Conservation (phyloP, 1,140 invertebrate species). For the Drosophila sturtevanti region DNA sequence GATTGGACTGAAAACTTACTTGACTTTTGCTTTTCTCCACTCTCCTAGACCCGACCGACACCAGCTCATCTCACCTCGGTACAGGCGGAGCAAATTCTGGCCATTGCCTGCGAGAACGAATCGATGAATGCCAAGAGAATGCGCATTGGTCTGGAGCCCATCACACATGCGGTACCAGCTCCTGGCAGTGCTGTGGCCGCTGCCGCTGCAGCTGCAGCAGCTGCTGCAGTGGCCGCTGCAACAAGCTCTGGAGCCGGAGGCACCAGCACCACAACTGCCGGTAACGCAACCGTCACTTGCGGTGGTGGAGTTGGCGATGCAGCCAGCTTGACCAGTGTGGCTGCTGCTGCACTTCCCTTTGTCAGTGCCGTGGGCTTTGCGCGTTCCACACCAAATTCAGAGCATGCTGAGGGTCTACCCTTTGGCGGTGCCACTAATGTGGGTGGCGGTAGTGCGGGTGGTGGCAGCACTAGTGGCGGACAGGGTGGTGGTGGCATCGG, state of each 20-base stretch:
- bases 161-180: slow-evolving; percentile 92
- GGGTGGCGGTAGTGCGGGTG: slow-evolving; percentile 55
- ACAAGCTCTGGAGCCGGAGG: slow-evolving; percentile 49
- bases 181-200: slow-evolving; percentile 85
- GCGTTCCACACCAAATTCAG: slow-evolving; percentile 78
- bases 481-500: slow-evolving; percentile 42
- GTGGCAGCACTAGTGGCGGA: slow-evolving; percentile 49
- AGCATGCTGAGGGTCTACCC: slow-evolving; percentile 66
- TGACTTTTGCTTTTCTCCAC: not conserved
- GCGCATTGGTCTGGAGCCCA: slow-evolving; percentile 96
- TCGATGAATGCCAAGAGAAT: slow-evolving; percentile 98
- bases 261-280: slow-evolving; percentile 51
- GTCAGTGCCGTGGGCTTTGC: slow-evolving; percentile 74
- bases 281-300: slow-evolving; percentile 67
- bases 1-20: too few relatives aligned
- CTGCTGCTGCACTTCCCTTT: slow-evolving; percentile 71
- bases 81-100: slow-evolving; percentile 97
- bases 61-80: slow-evolving; percentile 97
- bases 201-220: slow-evolving; percentile 72
- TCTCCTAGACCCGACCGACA: slow-evolving; percentile 88
- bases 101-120: slow-evolving; percentile 97
- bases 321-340: slow-evolving; percentile 65
- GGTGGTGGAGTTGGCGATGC: slow-evolving; percentile 58
- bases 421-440: slow-evolving; percentile 54
- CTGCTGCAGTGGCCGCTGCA: slow-evolving; percentile 57